These are phyloP conservation scores for Trematomus bernacchii DNA, from an alignment of 2,797 vertebrate genomes.

Conservation along the genomic window DNA sequence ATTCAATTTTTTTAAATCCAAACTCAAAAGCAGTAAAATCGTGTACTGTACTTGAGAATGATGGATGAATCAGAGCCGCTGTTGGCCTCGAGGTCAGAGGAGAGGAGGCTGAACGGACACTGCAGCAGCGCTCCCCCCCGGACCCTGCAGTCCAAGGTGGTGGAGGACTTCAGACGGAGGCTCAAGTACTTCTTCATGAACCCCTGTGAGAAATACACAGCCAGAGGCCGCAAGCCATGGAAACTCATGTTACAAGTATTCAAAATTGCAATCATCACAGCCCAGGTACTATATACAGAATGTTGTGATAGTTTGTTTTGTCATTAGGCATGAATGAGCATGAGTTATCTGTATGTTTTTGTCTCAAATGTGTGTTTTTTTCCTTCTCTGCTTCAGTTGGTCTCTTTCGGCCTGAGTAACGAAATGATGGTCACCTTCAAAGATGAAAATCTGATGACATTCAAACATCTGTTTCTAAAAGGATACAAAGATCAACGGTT, in stretches of 20 bases:
- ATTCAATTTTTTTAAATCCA: no score
- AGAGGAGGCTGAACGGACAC: constrained; percentile 32
- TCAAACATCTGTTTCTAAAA: constrained; percentile 96
- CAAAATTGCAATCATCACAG: constrained; percentile 93
- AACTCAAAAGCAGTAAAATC: not conserved
- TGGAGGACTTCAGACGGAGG: constrained; percentile 91
- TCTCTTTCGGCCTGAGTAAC: constrained; percentile 95
- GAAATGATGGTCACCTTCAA: constrained; percentile 98
- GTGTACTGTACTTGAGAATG: not conserved
- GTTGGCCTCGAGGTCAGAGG: constrained; percentile 41
- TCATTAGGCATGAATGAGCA: not conserved
- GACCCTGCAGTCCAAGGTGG: constrained; percentile 59
- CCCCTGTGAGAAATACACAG: constrained; percentile 95
- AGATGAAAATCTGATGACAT: constrained; percentile 92
- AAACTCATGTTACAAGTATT: constrained; percentile 94
- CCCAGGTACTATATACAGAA: constrained; percentile 85
- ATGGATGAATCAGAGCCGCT: constrained; percentile 75
- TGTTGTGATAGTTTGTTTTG: not conserved
- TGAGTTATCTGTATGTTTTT: not conserved
- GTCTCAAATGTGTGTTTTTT: not conserved
- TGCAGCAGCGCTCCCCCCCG: constrained; percentile 31
- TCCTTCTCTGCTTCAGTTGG: constrained; percentile 80
- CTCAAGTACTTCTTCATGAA: constrained; percentile 99
- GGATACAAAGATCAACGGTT: constrained; percentile 87
- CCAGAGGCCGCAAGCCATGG: constrained; percentile 94